phyloP scores from a whole-genome alignment of 2,797 vertebrate species.

The Echiichthys vipera region DNA sequence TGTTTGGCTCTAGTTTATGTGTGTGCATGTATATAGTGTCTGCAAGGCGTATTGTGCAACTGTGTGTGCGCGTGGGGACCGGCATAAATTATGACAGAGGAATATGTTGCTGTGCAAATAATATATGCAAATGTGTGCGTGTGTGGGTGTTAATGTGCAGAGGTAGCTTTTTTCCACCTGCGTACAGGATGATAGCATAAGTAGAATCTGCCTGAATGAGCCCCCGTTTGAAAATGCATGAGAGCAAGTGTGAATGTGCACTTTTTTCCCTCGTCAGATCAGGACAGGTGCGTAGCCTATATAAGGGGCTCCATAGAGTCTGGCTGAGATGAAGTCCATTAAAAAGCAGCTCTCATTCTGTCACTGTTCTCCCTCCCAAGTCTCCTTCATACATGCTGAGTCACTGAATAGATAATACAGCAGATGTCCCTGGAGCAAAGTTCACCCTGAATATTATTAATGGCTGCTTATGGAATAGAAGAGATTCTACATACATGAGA shows the following conservation, averaged over 20 bases:
- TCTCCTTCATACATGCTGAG: constrained; percentile 63
- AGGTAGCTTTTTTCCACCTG: neutral
- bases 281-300: neutral
- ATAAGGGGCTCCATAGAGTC: constrained; percentile 38
- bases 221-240: constrained; percentile 14
- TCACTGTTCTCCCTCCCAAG: constrained; percentile 28
- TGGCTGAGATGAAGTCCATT: constrained; percentile 51
- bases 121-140: constrained; percentile 47
- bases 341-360: constrained; percentile 58
- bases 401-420: constrained; percentile 65
- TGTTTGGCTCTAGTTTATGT: constrained; percentile 8
- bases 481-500: constrained; percentile 24
- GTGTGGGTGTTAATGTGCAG: constrained; percentile 36
- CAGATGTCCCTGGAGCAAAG: constrained; percentile 61
- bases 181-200: constrained; percentile 2
- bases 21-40: constrained; percentile 20
- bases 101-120: constrained; percentile 52
- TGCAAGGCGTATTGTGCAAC: constrained; percentile 2
- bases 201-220: constrained; percentile 23
- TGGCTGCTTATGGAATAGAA: constrained; percentile 19
- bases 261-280: constrained; percentile 32
- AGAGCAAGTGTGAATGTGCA: constrained; percentile 26
- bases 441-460: constrained; percentile 53
- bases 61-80: neutral
- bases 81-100: constrained; percentile 33